phyloP scores from a whole-genome alignment of 2,113 vertebrate genomes.

The Pagrus major region DNA sequence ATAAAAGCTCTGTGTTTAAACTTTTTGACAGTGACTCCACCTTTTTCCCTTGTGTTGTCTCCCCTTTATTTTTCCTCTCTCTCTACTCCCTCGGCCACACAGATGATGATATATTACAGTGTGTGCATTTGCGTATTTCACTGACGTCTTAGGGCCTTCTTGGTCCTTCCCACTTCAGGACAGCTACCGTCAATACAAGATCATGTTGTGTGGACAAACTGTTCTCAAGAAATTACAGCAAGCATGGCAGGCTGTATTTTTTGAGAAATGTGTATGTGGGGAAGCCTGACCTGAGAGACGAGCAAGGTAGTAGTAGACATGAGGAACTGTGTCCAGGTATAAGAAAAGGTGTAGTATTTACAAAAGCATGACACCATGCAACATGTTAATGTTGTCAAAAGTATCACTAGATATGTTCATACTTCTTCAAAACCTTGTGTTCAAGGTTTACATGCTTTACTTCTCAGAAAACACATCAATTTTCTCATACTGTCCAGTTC shows the following conservation, averaged over 20 bases:
- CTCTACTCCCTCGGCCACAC: background rate
- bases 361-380: too few relatives aligned
- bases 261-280: background rate
- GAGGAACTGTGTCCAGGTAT: too few relatives aligned
- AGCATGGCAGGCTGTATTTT: background rate
- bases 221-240: background rate
- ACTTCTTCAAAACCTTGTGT: too few relatives aligned
- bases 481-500: too few relatives aligned
- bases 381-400: too few relatives aligned
- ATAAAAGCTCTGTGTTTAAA: slow-evolving; percentile 39
- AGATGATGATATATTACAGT: slow-evolving; percentile 5
- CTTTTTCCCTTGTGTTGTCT: slow-evolving; percentile 13
- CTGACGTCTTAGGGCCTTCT: slow-evolving; percentile 32
- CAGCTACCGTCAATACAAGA: slow-evolving; percentile 20
- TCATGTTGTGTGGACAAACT: background rate
- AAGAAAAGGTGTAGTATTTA: too few relatives aligned
- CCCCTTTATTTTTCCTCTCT: background rate
- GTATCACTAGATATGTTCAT: too few relatives aligned
- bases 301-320: too few relatives aligned
- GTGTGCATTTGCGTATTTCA: slow-evolving; percentile 30
- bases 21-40: slow-evolving; percentile 22
- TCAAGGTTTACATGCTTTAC: too few relatives aligned
- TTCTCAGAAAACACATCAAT: too few relatives aligned
- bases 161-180: background rate
- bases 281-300: too few relatives aligned